phyloP scores from a whole-genome alignment of 1,140 invertebrate species.

The Diorhabda sublineata region DNA sequence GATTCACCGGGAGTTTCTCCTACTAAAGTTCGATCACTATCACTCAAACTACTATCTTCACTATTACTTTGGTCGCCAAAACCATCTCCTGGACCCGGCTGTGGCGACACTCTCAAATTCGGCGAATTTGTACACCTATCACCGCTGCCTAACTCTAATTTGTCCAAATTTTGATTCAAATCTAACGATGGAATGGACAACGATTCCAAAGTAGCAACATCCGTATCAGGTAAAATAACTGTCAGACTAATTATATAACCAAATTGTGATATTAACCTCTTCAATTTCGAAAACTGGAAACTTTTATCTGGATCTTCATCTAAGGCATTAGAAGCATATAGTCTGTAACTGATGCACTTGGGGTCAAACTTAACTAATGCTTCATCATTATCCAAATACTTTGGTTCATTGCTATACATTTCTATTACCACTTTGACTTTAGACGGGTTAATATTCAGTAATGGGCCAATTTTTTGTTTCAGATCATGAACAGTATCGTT shows the following conservation, averaged over 20 bases:
- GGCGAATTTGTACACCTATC: conserved; percentile 34
- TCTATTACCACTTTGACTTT: conserved; percentile 46
- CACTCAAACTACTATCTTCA: conserved; percentile 74
- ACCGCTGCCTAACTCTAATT: conserved; percentile 27
- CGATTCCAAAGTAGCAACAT: conserved; percentile 53
- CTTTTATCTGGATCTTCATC: conserved; percentile 42
- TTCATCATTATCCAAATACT: conserved; percentile 49
- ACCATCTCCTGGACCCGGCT: conserved; percentile 29
- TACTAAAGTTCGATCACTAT: conserved; percentile 68
- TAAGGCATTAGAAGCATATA: conserved; percentile 45
- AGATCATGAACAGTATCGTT: conserved; percentile 59
- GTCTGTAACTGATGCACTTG: conserved; percentile 49
- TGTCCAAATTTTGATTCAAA: conserved; percentile 38
- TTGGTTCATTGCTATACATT: conserved; percentile 50
- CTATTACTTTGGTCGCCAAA: conserved; percentile 60
- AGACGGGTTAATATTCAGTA: conserved; percentile 48
- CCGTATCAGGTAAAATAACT: conserved; percentile 57
- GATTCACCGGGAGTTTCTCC: conserved; percentile 73
- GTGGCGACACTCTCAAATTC: conserved; percentile 35
- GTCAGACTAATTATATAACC: conserved; percentile 58
- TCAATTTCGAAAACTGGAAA: conserved; percentile 44
- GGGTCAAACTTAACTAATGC: conserved; percentile 34
- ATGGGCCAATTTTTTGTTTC: conserved; percentile 54
- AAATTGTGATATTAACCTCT: conserved; percentile 53
- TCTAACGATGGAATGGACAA: conserved; percentile 54